These are phyloP conservation scores for Terebella lapidaria DNA, from an alignment of 2,888 invertebrate species.

Conservation along the genomic window DNA sequence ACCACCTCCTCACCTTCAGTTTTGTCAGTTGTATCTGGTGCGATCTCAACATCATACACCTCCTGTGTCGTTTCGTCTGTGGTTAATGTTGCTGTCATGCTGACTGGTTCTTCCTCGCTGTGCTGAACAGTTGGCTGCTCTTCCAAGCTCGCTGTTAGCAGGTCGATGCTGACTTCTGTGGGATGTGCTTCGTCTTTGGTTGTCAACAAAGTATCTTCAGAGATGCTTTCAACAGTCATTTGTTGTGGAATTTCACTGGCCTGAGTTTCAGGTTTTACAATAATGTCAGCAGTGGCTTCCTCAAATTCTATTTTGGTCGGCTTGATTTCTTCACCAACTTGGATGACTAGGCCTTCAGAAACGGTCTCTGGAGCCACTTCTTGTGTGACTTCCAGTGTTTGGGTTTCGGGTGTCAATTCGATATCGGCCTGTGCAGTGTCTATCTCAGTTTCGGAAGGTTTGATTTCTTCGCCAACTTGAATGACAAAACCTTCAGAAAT, in stretches of 20 bases:
- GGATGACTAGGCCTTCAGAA: background rate
- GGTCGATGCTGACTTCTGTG: slow-evolving; percentile 6
- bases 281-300: background rate
- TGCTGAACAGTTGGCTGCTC: background rate
- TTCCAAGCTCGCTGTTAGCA: background rate
- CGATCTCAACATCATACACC: too few species aligned
- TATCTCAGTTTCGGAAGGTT: slow-evolving; percentile 12
- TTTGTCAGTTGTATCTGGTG: too few species aligned
- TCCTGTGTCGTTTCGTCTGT: too few species aligned
- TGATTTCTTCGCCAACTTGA: slow-evolving; percentile 1
- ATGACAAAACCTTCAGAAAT: background rate
- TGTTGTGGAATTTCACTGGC: background rate
- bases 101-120: too few species aligned
- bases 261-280: background rate
- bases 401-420: slow-evolving; percentile 8
- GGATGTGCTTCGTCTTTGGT: background rate
- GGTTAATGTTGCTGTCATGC: too few species aligned
- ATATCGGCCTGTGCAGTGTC: slow-evolving; percentile 11
- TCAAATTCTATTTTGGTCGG: slow-evolving; percentile 10
- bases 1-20: too few species aligned
- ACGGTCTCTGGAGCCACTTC: slow-evolving; percentile 9
- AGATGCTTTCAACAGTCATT: background rate
- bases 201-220: background rate
- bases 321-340: slow-evolving; percentile 2
- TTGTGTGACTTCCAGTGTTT: background rate